phyloP scores from a whole-genome alignment of 2,888 invertebrate genomes.

The Apodemia mormo region DNA sequence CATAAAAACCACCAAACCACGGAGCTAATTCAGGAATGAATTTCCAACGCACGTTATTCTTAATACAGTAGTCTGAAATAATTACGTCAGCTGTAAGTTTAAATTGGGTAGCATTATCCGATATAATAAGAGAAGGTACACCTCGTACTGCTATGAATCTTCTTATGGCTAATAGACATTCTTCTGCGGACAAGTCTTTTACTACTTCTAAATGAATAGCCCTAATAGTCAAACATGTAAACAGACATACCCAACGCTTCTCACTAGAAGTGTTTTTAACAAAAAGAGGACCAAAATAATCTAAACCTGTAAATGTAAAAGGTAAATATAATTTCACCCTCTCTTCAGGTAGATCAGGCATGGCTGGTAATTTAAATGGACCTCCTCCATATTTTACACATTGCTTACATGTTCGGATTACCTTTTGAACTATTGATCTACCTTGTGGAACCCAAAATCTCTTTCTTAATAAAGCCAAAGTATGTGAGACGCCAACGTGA shows the following conservation, averaged over 20 bases:
- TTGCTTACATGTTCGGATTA: constrained; percentile 27
- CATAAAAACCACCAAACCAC: too few species aligned
- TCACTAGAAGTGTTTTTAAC: constrained; percentile 21
- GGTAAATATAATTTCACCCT: constrained; percentile 34
- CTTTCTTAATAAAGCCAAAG: not conserved
- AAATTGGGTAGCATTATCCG: too few species aligned
- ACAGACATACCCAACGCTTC: constrained; percentile 35
- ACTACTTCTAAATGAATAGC: too few species aligned
- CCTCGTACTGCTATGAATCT: too few species aligned
- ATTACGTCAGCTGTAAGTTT: too few species aligned
- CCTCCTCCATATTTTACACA: constrained; percentile 40
- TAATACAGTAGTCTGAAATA: too few species aligned
- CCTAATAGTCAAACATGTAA: too few species aligned
- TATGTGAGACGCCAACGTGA: constrained; percentile 1
- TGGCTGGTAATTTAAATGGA: constrained; percentile 37
- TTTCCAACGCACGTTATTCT: too few species aligned
- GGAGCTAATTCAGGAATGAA: too few species aligned
- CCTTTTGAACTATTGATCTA: constrained; percentile 7
- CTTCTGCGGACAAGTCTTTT: too few species aligned
- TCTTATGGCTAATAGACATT: too few species aligned
- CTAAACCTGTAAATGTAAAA: constrained; percentile 34
- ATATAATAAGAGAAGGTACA: too few species aligned
- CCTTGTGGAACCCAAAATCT: constrained; percentile 18
- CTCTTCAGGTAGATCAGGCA: constrained; percentile 37
- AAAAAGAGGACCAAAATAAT: constrained; percentile 35